Conservation (phyloP, 2,888 invertebrate genomes). For the Monoplex corrugatus region DNA sequence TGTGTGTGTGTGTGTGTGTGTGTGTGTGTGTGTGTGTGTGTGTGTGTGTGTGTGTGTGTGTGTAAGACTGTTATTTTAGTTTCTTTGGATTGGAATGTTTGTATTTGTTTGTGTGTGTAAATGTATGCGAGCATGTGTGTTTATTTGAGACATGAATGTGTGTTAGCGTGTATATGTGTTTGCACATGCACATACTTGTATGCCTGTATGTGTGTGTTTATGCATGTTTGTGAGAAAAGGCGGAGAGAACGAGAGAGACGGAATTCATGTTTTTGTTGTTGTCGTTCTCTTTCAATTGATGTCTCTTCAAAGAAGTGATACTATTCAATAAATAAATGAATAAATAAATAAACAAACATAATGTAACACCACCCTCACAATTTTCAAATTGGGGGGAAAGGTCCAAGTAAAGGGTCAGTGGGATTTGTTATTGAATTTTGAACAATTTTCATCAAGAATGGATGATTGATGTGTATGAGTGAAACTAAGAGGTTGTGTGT, state of each 20-base stretch:
- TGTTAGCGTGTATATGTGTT: no score
- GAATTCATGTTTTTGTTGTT: no score
- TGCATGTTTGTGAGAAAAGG: background rate
- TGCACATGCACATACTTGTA: background rate
- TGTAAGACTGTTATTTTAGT: background rate
- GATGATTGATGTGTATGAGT: background rate
- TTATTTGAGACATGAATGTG: background rate
- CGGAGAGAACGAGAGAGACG: no score
- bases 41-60: background rate
- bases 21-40: conserved; percentile 11
- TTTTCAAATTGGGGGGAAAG: no score
- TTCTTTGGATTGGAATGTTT: background rate
- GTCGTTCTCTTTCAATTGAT: background rate
- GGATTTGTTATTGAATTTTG: no score
- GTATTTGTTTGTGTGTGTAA: background rate
- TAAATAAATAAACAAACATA: no score
- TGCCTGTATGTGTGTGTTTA: background rate
- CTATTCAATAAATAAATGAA: no score
- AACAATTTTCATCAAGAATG: no score
- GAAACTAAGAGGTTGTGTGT: background rate
- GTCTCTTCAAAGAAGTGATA: background rate
- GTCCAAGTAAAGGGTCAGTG: no score
- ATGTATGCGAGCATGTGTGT: background rate
- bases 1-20: conserved; percentile 1
- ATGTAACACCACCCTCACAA: no score